phyloP scores from a whole-genome alignment of 1,140 invertebrate genomes.

The Aradophagus sp. region DNA sequence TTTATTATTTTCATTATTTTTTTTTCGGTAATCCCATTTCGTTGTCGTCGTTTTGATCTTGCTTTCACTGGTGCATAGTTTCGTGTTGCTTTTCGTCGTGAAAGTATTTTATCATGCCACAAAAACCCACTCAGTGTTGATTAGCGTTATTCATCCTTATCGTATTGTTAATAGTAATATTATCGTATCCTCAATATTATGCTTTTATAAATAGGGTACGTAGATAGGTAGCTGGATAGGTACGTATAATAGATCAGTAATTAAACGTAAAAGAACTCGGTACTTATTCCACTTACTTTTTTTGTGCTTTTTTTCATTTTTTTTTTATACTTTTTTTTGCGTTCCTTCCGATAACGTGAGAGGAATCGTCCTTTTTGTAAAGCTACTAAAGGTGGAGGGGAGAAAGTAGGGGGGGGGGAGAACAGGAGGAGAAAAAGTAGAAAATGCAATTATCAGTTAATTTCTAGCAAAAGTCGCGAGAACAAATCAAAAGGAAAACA shows the following conservation, averaged over 20 bases:
- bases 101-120: conserved; percentile 74
- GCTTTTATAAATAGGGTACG: conserved; percentile 75
- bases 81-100: conserved; percentile 64
- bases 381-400: conserved; percentile 49
- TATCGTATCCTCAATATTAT: conserved; percentile 75
- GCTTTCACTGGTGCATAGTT: conserved; percentile 1
- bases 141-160: conserved; percentile 75
- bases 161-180: conserved; percentile 76
- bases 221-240: conserved; percentile 65
- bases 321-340: conserved; percentile 20
- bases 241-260: conserved; percentile 54
- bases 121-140: conserved; percentile 75
- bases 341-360: conserved; percentile 45
- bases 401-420: conserved; percentile 44
- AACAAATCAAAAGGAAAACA: no score
- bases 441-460: no score
- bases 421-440: conserved; percentile 45
- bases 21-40: no score
- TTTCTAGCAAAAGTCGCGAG: no score
- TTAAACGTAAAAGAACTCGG: conserved; percentile 54
- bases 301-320: conserved; percentile 36
- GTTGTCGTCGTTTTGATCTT: no score
- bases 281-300: no score
- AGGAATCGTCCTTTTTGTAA: conserved; percentile 13
- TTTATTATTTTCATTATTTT: no score